Evolutionary conservation across 64 coral and sea anemone genomes (phyloP), one percentile per base, ranked within the genome.

Genomic region (Acropora tenuis): DNA sequence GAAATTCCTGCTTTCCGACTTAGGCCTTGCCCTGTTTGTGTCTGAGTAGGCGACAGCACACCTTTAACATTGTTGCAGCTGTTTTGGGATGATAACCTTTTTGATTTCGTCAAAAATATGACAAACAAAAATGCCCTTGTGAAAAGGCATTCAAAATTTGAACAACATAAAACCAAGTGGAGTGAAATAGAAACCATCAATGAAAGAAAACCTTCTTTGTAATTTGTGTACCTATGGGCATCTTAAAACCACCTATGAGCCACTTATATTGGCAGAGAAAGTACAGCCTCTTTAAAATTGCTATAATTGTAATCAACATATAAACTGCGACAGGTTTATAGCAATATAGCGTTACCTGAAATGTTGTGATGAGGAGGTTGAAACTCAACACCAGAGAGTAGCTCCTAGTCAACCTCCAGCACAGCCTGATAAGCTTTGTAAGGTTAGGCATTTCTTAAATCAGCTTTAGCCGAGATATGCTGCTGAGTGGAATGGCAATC

Each of bases 1-100:
- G 9, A 55, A 55, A 55, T 55, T 55, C 52, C 52, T 55, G 52
- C 52, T 73, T 73, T 73, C 18, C 18, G 41, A 73, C n/a, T 73
- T 50, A 52, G 77, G 50, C 50, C 18, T 55, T 47, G 77, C 48
- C 48, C 43, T 79, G 77, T 79, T 15, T 5, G 50, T 79, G 77
- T 52, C 18, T 79, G 48, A 50, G 77, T 17, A 47, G 50, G 50
- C 55, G 13, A 50, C 20, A 50, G 48, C 48, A 79, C 77, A 50
- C 13, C 48, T 79, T 79, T 79, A 50, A 48, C 78, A 78, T 78
- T 49, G 77, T 78, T 50, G 18, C 77, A 78, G 47, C 77, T 78
- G 2, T 78, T 78, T 78, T 78, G 77, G 77, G 77, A 78, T 78
- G 77, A 78, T 78, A 78, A 78, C 48, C 77, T 78, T 78, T 78